phyloP scores from a whole-genome alignment of 2,888 invertebrate genomes.

The Monoplex corrugatus region DNA sequence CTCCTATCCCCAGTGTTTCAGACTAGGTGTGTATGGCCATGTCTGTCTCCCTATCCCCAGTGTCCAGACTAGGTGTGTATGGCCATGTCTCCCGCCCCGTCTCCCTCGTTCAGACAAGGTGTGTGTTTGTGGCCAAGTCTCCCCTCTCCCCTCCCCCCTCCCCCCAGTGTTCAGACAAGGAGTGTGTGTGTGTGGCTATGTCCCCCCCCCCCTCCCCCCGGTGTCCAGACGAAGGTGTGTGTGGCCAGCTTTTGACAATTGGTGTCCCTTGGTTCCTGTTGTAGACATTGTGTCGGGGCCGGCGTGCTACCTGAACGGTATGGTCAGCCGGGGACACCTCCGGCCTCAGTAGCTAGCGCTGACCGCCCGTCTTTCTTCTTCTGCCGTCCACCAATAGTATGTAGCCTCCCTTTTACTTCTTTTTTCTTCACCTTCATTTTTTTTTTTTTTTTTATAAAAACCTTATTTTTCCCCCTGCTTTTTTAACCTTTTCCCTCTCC shows the following conservation, averaged over 20 bases:
- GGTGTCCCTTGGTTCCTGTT: slow-evolving; percentile 45
- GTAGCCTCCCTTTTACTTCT: slow-evolving; percentile 24
- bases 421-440: neutral
- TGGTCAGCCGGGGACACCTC: slow-evolving; percentile 48
- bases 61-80: neutral
- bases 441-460: neutral
- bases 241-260: neutral
- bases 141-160: neutral
- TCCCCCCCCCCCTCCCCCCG: neutral
- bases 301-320: slow-evolving; percentile 48
- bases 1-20: too few relatives aligned
- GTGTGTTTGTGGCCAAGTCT: neutral
- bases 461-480: neutral
- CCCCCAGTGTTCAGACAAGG: neutral
- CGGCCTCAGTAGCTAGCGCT: slow-evolving; percentile 49
- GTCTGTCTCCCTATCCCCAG: too few relatives aligned
- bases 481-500: neutral
- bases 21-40: too few relatives aligned
- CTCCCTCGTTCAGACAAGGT: neutral
- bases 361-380: slow-evolving; percentile 24
- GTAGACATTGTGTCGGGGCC: slow-evolving; percentile 48
- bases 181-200: too few relatives aligned
- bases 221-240: neutral
- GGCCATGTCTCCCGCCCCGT: neutral
- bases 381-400: slow-evolving; percentile 47